Percentiles rank a stretch among this genome's conserved stretches.
Conservation (phyloP, 2,797 vertebrate genomes). For the Furcifer pardalis region DNA sequence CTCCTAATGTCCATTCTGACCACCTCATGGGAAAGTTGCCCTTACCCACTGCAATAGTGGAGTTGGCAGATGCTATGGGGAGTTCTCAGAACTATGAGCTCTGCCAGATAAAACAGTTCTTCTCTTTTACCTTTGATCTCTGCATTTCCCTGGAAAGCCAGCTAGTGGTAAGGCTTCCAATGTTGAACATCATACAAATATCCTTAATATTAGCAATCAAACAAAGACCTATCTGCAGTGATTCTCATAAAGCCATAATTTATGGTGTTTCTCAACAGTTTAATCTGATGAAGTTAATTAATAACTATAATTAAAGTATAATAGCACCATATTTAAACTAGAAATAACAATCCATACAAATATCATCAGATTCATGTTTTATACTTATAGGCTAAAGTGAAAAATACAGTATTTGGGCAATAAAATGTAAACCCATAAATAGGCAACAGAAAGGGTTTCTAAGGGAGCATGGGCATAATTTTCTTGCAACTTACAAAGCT, state of each 20-base stretch:
- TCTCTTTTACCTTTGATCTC: background rate
- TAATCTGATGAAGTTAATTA: conserved; percentile 58
- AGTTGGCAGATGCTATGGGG: background rate
- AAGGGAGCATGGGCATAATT: background rate
- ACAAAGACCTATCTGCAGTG: background rate
- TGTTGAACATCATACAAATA: background rate
- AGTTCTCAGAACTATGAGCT: background rate
- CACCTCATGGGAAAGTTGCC: background rate
- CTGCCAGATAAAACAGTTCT: background rate
- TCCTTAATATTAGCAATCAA: background rate
- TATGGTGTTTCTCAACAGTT: conserved; percentile 22
- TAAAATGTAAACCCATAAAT: background rate
- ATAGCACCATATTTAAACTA: conserved; percentile 49
- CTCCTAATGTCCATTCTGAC: background rate
- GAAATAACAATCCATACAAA: conserved; percentile 45
- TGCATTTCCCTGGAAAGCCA: background rate
- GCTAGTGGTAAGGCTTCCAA: background rate
- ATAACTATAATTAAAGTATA: conserved; percentile 60
- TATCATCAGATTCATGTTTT: conserved; percentile 31
- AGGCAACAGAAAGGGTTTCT: fast-evolving
- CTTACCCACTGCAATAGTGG: background rate
- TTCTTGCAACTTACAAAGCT: background rate
- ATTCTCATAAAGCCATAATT: conserved; percentile 26
- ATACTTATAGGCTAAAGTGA: conserved; percentile 30
- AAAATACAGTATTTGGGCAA: background rate